Conservation (phyloP, 2,113 vertebrate species). For the Barnardius zonarius region DNA sequence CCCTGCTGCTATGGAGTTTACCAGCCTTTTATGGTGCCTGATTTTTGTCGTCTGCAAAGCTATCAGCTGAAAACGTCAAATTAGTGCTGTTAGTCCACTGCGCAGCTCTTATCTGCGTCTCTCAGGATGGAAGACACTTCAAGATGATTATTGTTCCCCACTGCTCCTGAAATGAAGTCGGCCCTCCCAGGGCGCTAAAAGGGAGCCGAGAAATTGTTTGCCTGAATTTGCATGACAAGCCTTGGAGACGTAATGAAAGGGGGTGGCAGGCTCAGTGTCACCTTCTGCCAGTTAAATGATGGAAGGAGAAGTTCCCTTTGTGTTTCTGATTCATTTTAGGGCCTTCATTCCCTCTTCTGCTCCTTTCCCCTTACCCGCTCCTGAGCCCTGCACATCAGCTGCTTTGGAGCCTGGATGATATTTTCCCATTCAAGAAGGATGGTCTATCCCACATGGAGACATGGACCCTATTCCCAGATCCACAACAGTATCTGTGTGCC, state of each 20-base stretch:
- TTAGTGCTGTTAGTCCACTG: slow-evolving; percentile 65
- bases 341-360: not conserved
- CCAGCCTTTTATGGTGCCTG: slow-evolving; percentile 52
- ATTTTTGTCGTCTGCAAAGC: slow-evolving; percentile 67
- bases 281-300: slow-evolving; percentile 15
- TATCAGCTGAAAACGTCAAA: slow-evolving; percentile 59
- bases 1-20: not conserved
- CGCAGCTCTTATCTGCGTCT: slow-evolving; percentile 68
- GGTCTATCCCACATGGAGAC: fast-evolving
- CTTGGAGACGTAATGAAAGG: slow-evolving; percentile 50
- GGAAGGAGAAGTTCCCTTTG: not conserved
- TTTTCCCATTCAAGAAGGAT: not conserved
- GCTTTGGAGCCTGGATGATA: not conserved
- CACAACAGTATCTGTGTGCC: not conserved
- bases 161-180: slow-evolving; percentile 67
- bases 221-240: slow-evolving; percentile 72
- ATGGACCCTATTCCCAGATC: not conserved
- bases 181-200: slow-evolving; percentile 61
- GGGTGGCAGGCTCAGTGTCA: slow-evolving; percentile 51
- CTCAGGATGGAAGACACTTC: slow-evolving; percentile 72
- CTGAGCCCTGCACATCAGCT: fast-evolving
- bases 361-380: not conserved
- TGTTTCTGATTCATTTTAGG: slow-evolving; percentile 22
- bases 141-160: slow-evolving; percentile 55
- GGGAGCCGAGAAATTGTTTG: slow-evolving; percentile 68